Evolutionary conservation across 2,888 invertebrate species (phyloP), one percentile per base, ranked within the genome.

Genomic region (Asteroscopus sphinx): DNA sequence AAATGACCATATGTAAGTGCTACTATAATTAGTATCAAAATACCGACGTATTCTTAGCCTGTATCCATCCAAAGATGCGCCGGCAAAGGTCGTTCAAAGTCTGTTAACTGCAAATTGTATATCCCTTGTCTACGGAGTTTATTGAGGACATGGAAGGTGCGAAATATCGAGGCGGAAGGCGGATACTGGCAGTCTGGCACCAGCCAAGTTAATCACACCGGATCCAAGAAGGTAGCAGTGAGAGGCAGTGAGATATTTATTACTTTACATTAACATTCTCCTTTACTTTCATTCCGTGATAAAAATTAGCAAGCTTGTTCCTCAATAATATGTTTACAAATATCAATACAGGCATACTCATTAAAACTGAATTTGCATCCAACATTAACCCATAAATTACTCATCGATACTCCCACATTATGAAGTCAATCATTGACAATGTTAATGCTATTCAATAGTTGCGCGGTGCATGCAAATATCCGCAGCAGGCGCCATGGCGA

Each of bases 401-500:
- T 73, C 57, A 75, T 65, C 67, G 51, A 69, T 64, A 62, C 58
- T 68, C 61, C 61, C 66, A 71, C 68, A 68, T 77, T 65, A 73
- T 59, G 54, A 62, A 77, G 71, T 68, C 73, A 65, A 69, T 73
- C 63, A 73, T 70, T 76, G 68, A 72, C 67, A 72, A 69, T 69
- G 65, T 68, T 68, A 76, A 71, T 76, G 68, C 58, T 64, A 74
- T 76, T 72, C 70, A 57, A 68, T 76, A 48, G 62, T 35, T 62
- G 69, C 35, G 67, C 59, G 59, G 64, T 59, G 70, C 65, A 75
- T 77, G 77, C 78, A 77, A 79, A 80, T 82, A 79, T 76, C 70
- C 72, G 68, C 65, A 56, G 68, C 69, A 76, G 76, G 78, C 81
- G 81, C 81, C 82, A 78, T 45, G 70, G 61, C 73, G 64, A 54